phyloP scores from a whole-genome alignment of 2,888 invertebrate species.

The Nebria brevicollis region DNA sequence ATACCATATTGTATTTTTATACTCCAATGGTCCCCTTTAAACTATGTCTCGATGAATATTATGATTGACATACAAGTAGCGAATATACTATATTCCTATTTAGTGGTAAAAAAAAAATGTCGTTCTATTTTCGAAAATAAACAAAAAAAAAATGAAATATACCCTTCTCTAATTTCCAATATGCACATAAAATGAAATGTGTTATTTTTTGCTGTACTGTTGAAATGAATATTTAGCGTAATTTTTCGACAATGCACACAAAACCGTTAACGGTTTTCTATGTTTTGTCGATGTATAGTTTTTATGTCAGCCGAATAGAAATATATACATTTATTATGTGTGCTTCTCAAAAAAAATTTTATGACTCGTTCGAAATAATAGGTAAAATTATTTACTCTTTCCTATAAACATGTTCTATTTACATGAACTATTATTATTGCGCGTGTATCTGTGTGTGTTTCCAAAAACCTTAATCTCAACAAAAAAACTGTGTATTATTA shows the following conservation, averaged over 20 bases:
- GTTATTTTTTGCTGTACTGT: not conserved
- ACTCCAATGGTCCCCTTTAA: conserved; percentile 29
- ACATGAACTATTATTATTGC: not conserved
- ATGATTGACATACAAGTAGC: conserved; percentile 9
- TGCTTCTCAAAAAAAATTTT: not conserved
- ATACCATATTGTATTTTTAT: conserved; percentile 40
- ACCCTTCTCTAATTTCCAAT: not conserved
- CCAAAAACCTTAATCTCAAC: not conserved
- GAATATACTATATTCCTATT: not conserved
- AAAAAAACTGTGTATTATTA: not conserved
- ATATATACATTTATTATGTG: conserved; percentile 1
- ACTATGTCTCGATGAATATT: conserved; percentile 14
- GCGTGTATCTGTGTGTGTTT: not conserved
- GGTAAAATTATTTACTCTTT: not conserved
- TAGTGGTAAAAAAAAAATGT: not conserved
- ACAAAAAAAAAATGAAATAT: not conserved
- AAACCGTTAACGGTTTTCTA: not conserved
- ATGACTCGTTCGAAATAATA: not conserved
- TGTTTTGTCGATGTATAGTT: not conserved
- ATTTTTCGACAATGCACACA: not conserved
- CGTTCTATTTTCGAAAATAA: not conserved
- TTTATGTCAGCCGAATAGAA: not conserved
- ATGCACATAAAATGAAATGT: not conserved
- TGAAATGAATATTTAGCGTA: not conserved
- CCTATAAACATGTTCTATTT: not conserved